Base-by-base conservation (phyloP, 2,113 vertebrate species). In the Ictalurus punctatus region DNA sequence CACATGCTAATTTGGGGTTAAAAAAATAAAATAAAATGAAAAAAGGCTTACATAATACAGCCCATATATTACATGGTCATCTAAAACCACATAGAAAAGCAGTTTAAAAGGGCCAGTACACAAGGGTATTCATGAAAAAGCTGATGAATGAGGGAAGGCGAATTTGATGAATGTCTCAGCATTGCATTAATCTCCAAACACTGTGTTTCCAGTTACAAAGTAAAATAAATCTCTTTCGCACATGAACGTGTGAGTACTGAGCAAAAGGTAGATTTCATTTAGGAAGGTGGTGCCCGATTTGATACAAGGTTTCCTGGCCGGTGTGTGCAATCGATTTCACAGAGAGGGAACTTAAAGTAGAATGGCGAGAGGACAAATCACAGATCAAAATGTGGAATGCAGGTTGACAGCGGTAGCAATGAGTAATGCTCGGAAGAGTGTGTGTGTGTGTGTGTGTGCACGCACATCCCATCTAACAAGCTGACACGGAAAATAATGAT, bases 401-500 rank as follows among this genome's bases (percentile, higher is more conserved):
- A 92, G 92, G 92, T 87, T 88, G 92, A 91, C 90, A 65, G 92
- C 0, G 86, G 87, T 30, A 86, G 34, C 85, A 80, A 89, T 54
- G 23, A 56, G 13, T 92, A 93, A 84, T 61, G 80, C 30, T 83
- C 61, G 44, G 71, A 34, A 58, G 34, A n/a, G 85, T 27, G 56
- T 63, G 52, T 59, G 63, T 74, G 44, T 48, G 59, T 86, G 48
- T 87, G 90, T 23, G 61, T 27, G 34, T 59, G 87, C 30, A 27
- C 34, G 34, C 44, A 16, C 65, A 30, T 92, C 91, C 92, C 92
- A 92, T 89, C 95, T 93, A 94, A 96, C 92, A 91, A 92, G 94
- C 94, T 92, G 94, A 93, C 94, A 93, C 92, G 92, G 94, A 95
- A 95, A 95, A 95, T 94, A 95, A 95, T 95, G 93, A 94, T 94